Percentiles rank a stretch among this genome's conserved stretches.
Evolutionary conservation across 2,113 vertebrate genomes (phyloP).

Genomic region (Onychostoma macrolepis): DNA sequence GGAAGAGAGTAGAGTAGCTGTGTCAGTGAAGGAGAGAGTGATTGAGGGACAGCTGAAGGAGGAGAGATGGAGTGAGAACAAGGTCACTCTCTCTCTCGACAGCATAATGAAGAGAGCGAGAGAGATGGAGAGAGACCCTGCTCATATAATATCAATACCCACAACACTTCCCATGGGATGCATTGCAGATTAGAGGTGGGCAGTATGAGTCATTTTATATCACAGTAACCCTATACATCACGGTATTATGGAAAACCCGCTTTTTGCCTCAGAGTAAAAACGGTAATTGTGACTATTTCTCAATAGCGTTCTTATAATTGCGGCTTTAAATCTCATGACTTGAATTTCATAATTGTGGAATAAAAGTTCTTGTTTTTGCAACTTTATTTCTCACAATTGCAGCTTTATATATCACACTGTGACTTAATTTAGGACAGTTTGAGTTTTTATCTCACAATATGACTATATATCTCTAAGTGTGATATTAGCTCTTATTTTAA

Average conservation of each 20-base stretch:
- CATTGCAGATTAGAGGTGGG: slow-evolving; percentile 2
- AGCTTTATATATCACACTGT: background rate
- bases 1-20: slow-evolving; percentile 60
- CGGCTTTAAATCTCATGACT: background rate
- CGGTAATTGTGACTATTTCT: background rate
- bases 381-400: background rate
- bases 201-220: slow-evolving; percentile 13
- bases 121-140: slow-evolving; percentile 45
- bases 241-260: background rate
- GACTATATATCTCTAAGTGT: background rate
- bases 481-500: background rate
- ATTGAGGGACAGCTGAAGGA: slow-evolving; percentile 60
- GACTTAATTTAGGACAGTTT: background rate
- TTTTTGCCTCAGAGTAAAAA: background rate
- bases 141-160: slow-evolving; percentile 2
- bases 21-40: slow-evolving; percentile 38
- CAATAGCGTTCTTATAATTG: background rate
- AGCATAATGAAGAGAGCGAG: slow-evolving; percentile 51
- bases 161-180: slow-evolving; percentile 21
- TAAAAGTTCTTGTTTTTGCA: background rate
- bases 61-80: slow-evolving; percentile 54
- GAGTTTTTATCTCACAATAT: no score
- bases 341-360: background rate
- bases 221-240: slow-evolving; percentile 3
- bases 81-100: slow-evolving; percentile 14